Conservation (phyloP, 1,140 invertebrate species). For the Heliothis virescens region DNA sequence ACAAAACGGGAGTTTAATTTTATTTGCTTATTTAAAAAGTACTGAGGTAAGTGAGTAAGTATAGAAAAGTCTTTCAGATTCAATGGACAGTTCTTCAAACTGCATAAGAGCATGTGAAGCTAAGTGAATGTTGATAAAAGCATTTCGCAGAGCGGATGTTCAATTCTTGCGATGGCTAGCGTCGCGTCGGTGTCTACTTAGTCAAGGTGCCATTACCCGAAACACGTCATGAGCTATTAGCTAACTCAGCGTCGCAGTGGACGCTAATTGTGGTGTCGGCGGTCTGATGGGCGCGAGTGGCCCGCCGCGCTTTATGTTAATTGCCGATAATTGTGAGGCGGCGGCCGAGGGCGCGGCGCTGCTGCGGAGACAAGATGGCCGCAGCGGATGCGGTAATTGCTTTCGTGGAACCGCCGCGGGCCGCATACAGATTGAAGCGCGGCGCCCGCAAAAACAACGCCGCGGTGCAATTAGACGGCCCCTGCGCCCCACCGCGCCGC, state of each 20-base stretch:
- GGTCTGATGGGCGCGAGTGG: slow-evolving; percentile 28
- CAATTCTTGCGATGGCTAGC: neutral
- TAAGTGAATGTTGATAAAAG: neutral
- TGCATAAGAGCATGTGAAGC: neutral
- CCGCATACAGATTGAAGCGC: slow-evolving; percentile 68
- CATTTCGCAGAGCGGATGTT: neutral
- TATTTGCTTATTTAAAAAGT: too few species aligned
- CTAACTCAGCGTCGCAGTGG: neutral
- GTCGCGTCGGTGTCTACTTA: neutral
- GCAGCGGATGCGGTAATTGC: slow-evolving; percentile 80
- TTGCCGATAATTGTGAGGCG: slow-evolving; percentile 65
- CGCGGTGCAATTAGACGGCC: slow-evolving; percentile 63
- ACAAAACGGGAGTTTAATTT: too few species aligned
- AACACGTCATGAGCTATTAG: slow-evolving; percentile 23
- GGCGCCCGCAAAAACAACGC: slow-evolving; percentile 58
- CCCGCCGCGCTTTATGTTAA: slow-evolving; percentile 63
- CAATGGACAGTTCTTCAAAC: too few species aligned
- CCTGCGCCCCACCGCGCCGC: slow-evolving; percentile 22
- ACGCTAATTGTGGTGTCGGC: slow-evolving; percentile 27
- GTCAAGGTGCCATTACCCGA: slow-evolving; percentile 16
- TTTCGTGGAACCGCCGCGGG: slow-evolving; percentile 71
- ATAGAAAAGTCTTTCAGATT: too few species aligned
- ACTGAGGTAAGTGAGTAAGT: too few species aligned
- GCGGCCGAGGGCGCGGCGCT: slow-evolving; percentile 6
- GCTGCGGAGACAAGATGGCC: slow-evolving; percentile 71